Evolutionary conservation across 2,888 invertebrate species (phyloP).

Genomic region (Pristionchus mayeri): DNA sequence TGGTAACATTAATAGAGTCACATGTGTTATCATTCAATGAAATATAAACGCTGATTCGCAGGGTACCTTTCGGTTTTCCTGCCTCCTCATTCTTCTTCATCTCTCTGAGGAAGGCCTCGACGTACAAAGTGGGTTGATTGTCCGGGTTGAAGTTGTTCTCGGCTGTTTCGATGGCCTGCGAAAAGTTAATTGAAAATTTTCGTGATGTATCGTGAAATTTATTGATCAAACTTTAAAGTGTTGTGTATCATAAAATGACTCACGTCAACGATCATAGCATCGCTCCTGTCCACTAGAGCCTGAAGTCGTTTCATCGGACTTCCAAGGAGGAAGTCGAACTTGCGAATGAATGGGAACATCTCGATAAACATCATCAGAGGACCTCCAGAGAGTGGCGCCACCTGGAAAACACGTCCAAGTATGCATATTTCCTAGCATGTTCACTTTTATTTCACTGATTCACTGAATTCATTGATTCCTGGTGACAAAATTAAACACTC

Average conservation of each 20-base stretch:
- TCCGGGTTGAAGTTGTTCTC: neutral
- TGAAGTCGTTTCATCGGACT: neutral
- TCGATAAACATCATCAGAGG: slow-evolving; percentile 12
- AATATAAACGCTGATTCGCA: neutral
- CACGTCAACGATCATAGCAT: neutral
- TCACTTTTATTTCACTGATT: too few species aligned
- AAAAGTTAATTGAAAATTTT: too few species aligned
- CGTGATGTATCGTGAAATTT: too few species aligned
- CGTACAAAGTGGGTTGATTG: neutral
- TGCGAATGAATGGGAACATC: neutral
- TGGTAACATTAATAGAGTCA: too few species aligned
- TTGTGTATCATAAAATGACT: neutral
- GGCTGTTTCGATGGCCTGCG: neutral
- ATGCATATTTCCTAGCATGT: too few species aligned
- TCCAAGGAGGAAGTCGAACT: slow-evolving; percentile 19
- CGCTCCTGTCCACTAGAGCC: too few species aligned
- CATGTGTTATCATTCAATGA: neutral
- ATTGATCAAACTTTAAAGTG: neutral
- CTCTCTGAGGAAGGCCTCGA: neutral
- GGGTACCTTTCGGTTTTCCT: neutral
- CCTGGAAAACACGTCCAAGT: neutral
- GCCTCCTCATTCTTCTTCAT: neutral
- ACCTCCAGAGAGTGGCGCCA: neutral
- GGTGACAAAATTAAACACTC: too few species aligned
- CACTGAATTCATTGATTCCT: too few species aligned